phyloP scores from a whole-genome alignment of 2,888 invertebrate genomes.

The Lamproptera curius region DNA sequence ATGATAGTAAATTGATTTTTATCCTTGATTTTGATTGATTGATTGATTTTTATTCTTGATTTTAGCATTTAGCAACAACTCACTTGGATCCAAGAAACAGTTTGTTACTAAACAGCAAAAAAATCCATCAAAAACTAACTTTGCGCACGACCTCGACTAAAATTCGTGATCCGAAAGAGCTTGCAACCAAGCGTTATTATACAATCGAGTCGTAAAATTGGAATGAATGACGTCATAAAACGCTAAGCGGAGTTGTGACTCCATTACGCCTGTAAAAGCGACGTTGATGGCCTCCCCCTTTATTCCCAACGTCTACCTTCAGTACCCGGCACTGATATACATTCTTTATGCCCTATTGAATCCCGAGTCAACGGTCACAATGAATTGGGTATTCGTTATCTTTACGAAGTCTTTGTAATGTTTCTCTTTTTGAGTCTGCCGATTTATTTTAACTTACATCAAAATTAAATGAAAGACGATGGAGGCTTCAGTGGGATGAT shows the following conservation, averaged over 20 bases:
- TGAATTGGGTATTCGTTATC: not conserved
- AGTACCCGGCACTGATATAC: slow-evolving; percentile 29
- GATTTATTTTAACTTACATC: too few species aligned
- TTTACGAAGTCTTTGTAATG: not conserved
- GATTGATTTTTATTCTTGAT: too few species aligned
- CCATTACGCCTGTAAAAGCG: slow-evolving; percentile 40
- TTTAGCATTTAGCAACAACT: too few species aligned
- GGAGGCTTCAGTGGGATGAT: too few species aligned
- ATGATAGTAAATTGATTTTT: too few species aligned
- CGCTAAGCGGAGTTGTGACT: slow-evolving; percentile 41
- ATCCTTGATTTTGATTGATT: too few species aligned
- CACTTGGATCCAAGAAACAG: too few species aligned
- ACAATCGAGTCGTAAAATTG: slow-evolving; percentile 42
- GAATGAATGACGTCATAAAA: slow-evolving; percentile 49
- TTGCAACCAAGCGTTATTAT: slow-evolving; percentile 30
- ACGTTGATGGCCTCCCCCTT: slow-evolving; percentile 25
- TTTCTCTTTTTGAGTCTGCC: not conserved
- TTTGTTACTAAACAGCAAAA: too few species aligned
- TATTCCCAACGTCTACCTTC: slow-evolving; percentile 31
- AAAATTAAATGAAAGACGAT: too few species aligned
- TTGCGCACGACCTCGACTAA: too few species aligned
- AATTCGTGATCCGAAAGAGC: too few species aligned
- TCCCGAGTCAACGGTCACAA: not conserved
- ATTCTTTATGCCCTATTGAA: slow-evolving; percentile 2
- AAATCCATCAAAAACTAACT: too few species aligned